Evolutionary conservation across 2,113 vertebrate species (phyloP).

Genomic region (Tenrec ecaudatus): DNA sequence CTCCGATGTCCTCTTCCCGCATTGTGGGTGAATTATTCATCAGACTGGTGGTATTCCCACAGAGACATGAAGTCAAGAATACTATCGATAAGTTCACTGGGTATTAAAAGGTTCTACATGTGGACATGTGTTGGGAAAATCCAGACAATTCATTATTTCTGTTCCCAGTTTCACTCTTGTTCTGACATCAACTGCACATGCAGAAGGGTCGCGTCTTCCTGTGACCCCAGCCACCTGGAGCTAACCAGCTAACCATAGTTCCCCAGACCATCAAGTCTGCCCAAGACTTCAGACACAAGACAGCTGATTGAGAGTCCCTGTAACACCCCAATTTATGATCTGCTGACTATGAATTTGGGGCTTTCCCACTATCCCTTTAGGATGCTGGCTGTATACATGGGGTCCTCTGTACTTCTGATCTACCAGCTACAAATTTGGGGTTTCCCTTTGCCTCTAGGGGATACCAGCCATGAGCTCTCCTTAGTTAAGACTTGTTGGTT

Average conservation of each 20-base stretch:
- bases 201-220: neutral
- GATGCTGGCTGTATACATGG: neutral
- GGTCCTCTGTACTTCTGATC: neutral
- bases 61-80: neutral
- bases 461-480: neutral
- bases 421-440: neutral
- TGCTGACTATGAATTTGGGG: neutral
- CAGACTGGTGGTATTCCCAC: neutral
- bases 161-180: neutral
- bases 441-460: neutral
- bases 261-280: neutral
- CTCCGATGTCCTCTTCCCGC: neutral
- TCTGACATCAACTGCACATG: neutral
- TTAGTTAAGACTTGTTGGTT: neutral
- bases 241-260: neutral
- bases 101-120: rapidly evolving
- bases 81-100: neutral
- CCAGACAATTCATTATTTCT: neutral
- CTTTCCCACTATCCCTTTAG: neutral
- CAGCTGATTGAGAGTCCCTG: too few relatives aligned
- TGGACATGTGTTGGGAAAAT: neutral
- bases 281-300: neutral
- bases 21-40: neutral
- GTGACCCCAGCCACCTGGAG: neutral
- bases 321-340: neutral